Evolutionary conservation across 2,797 vertebrate species (phyloP).

Genomic region (Capromys pilorides): DNA sequence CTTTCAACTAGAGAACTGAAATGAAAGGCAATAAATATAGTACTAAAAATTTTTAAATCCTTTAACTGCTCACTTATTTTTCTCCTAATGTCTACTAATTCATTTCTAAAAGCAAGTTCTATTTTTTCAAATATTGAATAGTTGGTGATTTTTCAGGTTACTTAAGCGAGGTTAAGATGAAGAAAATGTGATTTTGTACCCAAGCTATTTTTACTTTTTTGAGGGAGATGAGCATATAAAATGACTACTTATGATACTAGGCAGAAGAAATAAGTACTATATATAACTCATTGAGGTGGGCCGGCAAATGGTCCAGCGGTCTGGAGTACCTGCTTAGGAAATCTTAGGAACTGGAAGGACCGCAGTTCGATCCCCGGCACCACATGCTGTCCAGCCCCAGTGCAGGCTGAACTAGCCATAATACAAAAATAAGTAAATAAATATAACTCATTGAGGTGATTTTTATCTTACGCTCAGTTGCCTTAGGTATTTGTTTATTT

Average conservation of each 20-base stretch:
- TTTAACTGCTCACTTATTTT: background rate
- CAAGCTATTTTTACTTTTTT: slow-evolving; percentile 26
- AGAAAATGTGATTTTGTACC: slow-evolving; percentile 7
- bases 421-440: no score
- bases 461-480: background rate
- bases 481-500: background rate
- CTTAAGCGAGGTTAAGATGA: slow-evolving; percentile 15
- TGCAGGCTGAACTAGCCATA: no score
- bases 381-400: no score
- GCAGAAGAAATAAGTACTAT: background rate
- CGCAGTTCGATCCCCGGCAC: no score
- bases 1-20: slow-evolving; percentile 43
- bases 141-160: background rate
- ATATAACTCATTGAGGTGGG: background rate
- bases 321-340: no score
- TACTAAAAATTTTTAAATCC: slow-evolving; percentile 3
- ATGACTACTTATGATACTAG: background rate
- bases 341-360: no score
- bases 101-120: slow-evolving; percentile 51
- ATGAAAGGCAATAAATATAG: background rate
- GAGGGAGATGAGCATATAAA: background rate
- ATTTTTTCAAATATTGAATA: slow-evolving; percentile 48
- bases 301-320: no score
- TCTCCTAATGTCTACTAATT: background rate
- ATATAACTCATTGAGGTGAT: no score